Evolutionary conservation across 1,140 invertebrate species (phyloP).

Genomic region (Amyelois transitella): DNA sequence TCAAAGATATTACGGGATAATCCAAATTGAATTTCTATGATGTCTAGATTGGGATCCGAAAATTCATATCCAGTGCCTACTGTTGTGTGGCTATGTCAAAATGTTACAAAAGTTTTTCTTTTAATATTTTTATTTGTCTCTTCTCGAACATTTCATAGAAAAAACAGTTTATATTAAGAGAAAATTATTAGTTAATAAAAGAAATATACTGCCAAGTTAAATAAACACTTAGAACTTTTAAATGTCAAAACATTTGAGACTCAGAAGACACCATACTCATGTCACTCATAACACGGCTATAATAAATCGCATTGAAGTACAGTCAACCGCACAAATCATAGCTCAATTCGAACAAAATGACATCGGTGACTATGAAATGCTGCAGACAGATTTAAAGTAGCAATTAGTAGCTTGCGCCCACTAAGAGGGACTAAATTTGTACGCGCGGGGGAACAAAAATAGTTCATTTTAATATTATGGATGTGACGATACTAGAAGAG

Average conservation of each 20-base stretch:
- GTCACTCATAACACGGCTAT: not conserved
- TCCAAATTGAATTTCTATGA: no score
- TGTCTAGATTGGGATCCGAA: no score
- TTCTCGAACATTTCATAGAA: no score
- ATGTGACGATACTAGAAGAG: not conserved
- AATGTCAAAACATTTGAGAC: not conserved
- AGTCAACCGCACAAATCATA: constrained; percentile 6
- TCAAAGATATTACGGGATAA: no score
- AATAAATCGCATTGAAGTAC: constrained; percentile 3
- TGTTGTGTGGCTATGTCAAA: no score
- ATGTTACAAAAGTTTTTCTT: no score
- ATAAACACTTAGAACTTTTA: no score
- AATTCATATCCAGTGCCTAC: no score
- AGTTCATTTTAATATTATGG: constrained; percentile 12
- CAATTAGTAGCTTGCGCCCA: constrained; percentile 27
- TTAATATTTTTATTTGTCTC: no score
- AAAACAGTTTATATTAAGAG: no score
- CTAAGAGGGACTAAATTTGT: constrained; percentile 27
- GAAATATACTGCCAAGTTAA: no score
- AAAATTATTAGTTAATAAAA: no score
- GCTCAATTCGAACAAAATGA: constrained; percentile 9
- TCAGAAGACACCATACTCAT: not conserved
- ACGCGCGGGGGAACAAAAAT: constrained; percentile 23
- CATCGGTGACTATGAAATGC: constrained; percentile 10
- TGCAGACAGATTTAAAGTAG: constrained; percentile 37